phyloP scores from a whole-genome alignment of 23 tunicate genomes.

The Phallusia fumigata region DNA sequence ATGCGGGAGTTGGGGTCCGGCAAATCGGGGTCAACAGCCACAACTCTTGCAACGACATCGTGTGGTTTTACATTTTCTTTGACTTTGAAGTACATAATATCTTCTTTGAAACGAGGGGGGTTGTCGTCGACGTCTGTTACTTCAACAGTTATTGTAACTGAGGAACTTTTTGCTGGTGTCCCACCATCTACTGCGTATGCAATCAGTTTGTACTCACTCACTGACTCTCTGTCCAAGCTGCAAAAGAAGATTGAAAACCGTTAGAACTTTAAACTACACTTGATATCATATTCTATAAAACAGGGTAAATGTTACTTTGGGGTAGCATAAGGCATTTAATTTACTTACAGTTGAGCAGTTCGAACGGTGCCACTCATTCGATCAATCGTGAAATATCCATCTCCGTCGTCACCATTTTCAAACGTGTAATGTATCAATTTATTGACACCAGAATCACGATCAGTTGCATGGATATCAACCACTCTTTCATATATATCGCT shows the following conservation, averaged over 20 bases:
- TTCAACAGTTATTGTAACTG: conserved; percentile 51
- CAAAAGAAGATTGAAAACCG: not conserved
- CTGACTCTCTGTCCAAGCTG: conserved; percentile 83
- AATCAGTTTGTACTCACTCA: conserved; percentile 48
- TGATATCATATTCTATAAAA: too few relatives aligned
- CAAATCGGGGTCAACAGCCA: conserved; percentile 86
- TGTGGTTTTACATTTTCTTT: conserved; percentile 45
- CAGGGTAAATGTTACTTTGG: too few relatives aligned
- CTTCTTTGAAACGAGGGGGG: conserved; percentile 71
- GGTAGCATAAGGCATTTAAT: too few relatives aligned
- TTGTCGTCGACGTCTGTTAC: conserved; percentile 91
- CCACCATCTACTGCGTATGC: conserved; percentile 83
- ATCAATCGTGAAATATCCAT: conserved; percentile 70
- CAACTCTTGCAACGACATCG: conserved; percentile 50
- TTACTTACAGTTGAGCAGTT: conserved; percentile 66
- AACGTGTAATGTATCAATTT: conserved; percentile 65
- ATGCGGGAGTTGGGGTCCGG: conserved; percentile 44
- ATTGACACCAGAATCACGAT: conserved; percentile 72
- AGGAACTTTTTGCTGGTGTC: conserved; percentile 35
- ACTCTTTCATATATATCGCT: conserved; percentile 23
- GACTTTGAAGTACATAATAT: conserved; percentile 47
- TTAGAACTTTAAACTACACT: too few relatives aligned
- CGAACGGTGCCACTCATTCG: conserved; percentile 51
- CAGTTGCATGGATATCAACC: conserved; percentile 68
- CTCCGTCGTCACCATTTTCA: conserved; percentile 60